These are phyloP conservation scores for Polydrusus pterygomalis DNA, from an alignment of 2,888 invertebrate genomes.

Conservation along the genomic window DNA sequence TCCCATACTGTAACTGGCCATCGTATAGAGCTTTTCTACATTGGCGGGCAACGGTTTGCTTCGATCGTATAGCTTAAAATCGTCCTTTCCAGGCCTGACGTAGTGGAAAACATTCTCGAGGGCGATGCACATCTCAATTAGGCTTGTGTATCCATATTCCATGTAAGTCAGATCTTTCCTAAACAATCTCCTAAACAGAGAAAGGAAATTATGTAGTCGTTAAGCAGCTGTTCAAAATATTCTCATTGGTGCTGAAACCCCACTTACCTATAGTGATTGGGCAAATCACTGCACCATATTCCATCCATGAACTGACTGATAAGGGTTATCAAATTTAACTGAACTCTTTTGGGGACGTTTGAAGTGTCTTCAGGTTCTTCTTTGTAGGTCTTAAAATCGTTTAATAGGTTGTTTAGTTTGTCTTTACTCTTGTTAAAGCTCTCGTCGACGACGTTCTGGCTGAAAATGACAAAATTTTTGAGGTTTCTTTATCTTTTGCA, in stretches of 20 bases:
- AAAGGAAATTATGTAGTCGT: background rate
- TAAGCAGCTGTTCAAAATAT: background rate
- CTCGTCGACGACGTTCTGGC: background rate
- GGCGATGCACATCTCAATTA: conserved; percentile 66
- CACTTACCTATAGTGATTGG: conserved; percentile 68
- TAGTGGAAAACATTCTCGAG: conserved; percentile 66
- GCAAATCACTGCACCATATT: conserved; percentile 73
- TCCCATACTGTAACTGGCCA: conserved; percentile 55
- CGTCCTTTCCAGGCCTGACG: conserved; percentile 63
- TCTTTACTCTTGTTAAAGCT: conserved; percentile 8
- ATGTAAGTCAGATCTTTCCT: conserved; percentile 62
- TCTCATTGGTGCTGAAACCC: background rate
- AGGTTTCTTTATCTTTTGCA: no score
- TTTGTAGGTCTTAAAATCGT: conserved; percentile 9
- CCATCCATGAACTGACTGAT: conserved; percentile 71
- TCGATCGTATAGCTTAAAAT: conserved; percentile 67
- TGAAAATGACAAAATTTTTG: background rate
- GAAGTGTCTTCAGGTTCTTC: conserved; percentile 43
- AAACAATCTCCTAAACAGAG: conserved; percentile 62
- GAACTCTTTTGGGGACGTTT: conserved; percentile 63
- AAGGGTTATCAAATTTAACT: conserved; percentile 65
- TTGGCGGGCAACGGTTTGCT: conserved; percentile 60
- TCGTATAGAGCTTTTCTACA: conserved; percentile 55
- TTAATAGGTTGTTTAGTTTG: background rate
- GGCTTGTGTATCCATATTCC: conserved; percentile 64